A percentile compares a stretch with the other conserved stretches of the same genome.
Evolutionary conservation across 1,140 invertebrate species (phyloP).

Genomic region (Delia radicum): DNA sequence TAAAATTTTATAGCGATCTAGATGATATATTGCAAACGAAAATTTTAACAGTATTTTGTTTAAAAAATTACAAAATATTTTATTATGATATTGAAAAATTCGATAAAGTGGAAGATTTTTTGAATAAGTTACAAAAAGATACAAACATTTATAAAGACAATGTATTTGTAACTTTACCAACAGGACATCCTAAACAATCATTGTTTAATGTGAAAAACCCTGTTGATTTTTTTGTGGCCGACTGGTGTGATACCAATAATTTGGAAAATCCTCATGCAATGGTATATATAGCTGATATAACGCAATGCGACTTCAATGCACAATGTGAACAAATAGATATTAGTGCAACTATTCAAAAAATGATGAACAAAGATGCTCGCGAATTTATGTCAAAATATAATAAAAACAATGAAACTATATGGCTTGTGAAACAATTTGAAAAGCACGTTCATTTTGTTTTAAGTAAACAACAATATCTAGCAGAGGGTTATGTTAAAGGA

Average conservation of each 20-base stretch:
- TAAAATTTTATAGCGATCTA: conserved; percentile 14
- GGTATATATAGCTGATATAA: conserved; percentile 31
- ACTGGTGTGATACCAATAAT: conserved; percentile 37
- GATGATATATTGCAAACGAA: conserved; percentile 56
- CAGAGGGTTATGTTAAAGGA: conserved; percentile 32
- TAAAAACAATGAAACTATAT: conserved; percentile 20
- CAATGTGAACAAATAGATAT: neutral
- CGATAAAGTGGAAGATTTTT: conserved; percentile 1
- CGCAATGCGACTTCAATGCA: neutral
- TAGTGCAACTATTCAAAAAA: neutral
- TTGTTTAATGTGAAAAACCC: conserved; percentile 28
- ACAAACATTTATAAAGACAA: neutral
- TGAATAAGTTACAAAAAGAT: neutral
- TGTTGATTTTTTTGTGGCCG: conserved; percentile 39
- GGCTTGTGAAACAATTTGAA: conserved; percentile 30
- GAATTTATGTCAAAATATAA: no score
- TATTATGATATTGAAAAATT: conserved; percentile 56
- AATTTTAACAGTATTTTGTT: conserved; percentile 65
- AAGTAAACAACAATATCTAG: conserved; percentile 30
- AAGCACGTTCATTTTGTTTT: conserved; percentile 36
- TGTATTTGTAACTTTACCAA: conserved; percentile 34
- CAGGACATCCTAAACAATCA: conserved; percentile 38
- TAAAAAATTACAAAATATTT: conserved; percentile 59
- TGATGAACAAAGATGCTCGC: neutral
- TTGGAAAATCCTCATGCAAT: conserved; percentile 37